These are phyloP conservation scores for Bombus affinis DNA, from an alignment of 1,140 invertebrate genomes.

Conservation along the genomic window DNA sequence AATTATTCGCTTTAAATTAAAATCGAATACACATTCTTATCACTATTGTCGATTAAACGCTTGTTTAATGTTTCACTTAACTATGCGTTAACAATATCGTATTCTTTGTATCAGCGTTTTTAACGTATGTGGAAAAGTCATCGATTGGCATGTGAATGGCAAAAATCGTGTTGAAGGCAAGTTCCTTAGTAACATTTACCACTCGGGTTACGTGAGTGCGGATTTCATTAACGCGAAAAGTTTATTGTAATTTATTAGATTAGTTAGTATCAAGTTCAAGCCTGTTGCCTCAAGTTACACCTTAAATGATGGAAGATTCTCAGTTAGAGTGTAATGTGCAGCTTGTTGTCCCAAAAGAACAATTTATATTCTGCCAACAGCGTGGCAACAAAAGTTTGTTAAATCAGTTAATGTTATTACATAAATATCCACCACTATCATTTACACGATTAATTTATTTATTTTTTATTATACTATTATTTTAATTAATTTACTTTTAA, in stretches of 20 bases:
- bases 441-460: too few relatives aligned
- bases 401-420: not conserved
- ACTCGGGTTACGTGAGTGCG: too few relatives aligned
- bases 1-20: not conserved
- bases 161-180: not conserved
- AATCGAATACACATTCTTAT: not conserved
- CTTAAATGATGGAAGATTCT: constrained; percentile 17
- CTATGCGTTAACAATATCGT: not conserved
- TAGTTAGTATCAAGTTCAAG: constrained; percentile 11
- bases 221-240: not conserved
- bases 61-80: not conserved
- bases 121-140: not conserved
- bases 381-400: not conserved
- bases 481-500: too few relatives aligned
- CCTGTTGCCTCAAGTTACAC: not conserved
- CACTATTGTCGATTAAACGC: not conserved
- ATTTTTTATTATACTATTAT: not conserved
- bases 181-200: not conserved
- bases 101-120: not conserved
- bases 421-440: not conserved
- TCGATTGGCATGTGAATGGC: not conserved
- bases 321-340: not conserved
- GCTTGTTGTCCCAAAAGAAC: not conserved
- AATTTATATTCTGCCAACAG: constrained; percentile 2
- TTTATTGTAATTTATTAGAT: constrained; percentile 23